A percentile compares a stretch with the other conserved stretches of the same genome.
Conservation (phyloP, 2,888 invertebrate genomes). For the Ophion ellenae region DNA sequence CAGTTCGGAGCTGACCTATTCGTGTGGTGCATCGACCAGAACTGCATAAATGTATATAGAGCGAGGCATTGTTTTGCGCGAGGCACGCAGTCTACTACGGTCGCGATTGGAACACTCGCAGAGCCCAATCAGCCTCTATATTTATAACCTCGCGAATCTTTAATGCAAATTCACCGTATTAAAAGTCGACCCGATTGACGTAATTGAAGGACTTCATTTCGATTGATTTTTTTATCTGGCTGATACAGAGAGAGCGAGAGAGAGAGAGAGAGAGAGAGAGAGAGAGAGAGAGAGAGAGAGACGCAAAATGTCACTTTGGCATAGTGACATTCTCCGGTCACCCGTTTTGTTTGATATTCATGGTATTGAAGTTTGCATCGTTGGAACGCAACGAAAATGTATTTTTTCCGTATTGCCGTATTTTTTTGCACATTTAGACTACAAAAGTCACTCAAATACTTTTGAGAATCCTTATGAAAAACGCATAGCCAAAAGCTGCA, state of each 20-base stretch:
- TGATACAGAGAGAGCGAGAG: not conserved
- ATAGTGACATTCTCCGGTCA: too few relatives aligned
- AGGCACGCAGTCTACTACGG: not conserved
- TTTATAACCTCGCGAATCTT: not conserved
- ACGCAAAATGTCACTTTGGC: too few relatives aligned
- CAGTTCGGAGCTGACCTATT: conserved; percentile 54
- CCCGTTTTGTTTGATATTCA: too few relatives aligned
- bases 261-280: not conserved
- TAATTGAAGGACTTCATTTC: not conserved
- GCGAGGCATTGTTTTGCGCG: not conserved
- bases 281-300: not conserved
- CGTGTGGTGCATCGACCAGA: conserved; percentile 56
- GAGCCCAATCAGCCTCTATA: not conserved
- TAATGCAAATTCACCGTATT: not conserved
- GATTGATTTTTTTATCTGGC: not conserved
- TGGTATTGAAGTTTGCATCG: too few relatives aligned
- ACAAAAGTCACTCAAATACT: too few relatives aligned
- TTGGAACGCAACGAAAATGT: too few relatives aligned
- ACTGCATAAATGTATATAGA: conserved; percentile 49
- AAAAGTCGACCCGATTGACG: not conserved
- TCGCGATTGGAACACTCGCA: not conserved
- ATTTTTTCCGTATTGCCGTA: too few relatives aligned
- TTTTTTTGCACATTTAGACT: too few relatives aligned
- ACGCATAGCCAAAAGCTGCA: too few relatives aligned
- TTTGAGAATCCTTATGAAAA: too few relatives aligned